phyloP scores from a whole-genome alignment of 2,888 invertebrate genomes.

The Agrochola lychnidis region DNA sequence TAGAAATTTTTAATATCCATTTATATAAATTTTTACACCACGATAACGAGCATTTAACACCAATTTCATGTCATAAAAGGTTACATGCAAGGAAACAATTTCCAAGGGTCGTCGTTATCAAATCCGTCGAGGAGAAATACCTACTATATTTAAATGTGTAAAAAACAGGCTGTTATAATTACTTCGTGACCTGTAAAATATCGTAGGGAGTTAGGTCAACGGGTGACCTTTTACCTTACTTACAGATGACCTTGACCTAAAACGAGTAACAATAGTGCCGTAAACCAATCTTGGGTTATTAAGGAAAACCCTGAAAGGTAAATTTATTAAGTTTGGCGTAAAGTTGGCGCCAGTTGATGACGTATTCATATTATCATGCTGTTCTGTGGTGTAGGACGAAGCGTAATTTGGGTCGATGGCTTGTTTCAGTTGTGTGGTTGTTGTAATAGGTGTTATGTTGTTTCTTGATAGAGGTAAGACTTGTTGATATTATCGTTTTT shows the following conservation, averaged over 20 bases:
- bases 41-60: neutral
- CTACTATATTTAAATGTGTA: neutral
- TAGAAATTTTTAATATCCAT: neutral
- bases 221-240: constrained; percentile 37
- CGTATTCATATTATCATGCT: constrained; percentile 38
- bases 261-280: constrained; percentile 32
- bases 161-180: constrained; percentile 2
- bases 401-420: constrained; percentile 37
- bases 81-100: neutral
- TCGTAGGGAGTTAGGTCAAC: constrained; percentile 23
- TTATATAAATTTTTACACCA: neutral
- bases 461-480: neutral
- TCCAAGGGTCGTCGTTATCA: neutral
- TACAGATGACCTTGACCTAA: constrained; percentile 49
- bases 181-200: constrained; percentile 18
- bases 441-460: constrained; percentile 21
- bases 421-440: constrained; percentile 12
- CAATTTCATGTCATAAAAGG: neutral
- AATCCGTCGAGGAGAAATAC: neutral
- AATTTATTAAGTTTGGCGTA: constrained; percentile 28
- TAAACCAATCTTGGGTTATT: constrained; percentile 21
- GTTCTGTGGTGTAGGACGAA: constrained; percentile 45
- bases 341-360: constrained; percentile 49
- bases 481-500: neutral
- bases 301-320: constrained; percentile 40